Percentiles rank a stretch among this genome's conserved stretches.
phyloP scores from a whole-genome alignment of 2,113 vertebrate genomes.

The Mustelus asterias region DNA sequence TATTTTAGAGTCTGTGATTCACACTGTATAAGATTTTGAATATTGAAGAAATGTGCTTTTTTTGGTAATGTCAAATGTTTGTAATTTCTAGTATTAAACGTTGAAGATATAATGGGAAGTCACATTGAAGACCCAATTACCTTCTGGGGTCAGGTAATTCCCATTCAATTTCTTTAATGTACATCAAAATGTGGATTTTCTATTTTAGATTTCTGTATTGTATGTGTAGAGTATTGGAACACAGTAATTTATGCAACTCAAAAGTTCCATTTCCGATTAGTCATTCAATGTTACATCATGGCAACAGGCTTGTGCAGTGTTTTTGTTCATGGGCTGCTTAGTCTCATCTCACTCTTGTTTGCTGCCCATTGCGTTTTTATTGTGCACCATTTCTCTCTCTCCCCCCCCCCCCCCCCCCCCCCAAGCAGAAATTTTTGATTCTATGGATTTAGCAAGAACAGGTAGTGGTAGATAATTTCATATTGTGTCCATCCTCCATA shows the following conservation, averaged over 20 bases:
- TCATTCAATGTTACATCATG: background rate
- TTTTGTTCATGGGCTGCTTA: background rate
- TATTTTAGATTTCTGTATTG: background rate
- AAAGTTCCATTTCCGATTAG: background rate
- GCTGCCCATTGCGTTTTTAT: background rate
- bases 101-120: conserved; percentile 60
- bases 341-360: background rate
- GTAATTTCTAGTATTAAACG: conserved; percentile 47
- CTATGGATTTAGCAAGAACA: background rate
- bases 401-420: too few species aligned
- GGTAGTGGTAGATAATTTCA: background rate
- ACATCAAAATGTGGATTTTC: background rate
- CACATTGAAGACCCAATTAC: conserved; percentile 66
- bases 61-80: background rate
- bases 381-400: background rate
- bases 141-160: conserved; percentile 71
- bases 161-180: background rate
- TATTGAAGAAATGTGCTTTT: background rate
- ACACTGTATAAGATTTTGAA: background rate
- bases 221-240: background rate
- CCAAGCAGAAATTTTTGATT: background rate
- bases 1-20: background rate
- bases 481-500: background rate
- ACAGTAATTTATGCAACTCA: background rate
- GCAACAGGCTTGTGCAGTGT: too few species aligned